Base-by-base conservation (phyloP, 1,140 invertebrate genomes). In the Teleogryllus occipitalis region DNA sequence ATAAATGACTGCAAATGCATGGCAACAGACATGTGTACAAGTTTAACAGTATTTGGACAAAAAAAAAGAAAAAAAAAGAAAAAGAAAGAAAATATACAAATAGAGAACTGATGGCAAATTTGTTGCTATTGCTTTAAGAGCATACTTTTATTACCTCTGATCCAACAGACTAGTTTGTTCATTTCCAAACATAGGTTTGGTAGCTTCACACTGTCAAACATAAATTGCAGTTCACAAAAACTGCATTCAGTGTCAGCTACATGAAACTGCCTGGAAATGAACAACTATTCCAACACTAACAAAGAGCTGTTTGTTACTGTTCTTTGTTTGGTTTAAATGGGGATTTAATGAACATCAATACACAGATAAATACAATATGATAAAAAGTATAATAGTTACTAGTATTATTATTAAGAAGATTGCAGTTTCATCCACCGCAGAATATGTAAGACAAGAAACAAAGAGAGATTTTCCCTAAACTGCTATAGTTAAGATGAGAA, bases 291-390 rank as follows among this genome's bases (percentile, higher is more conserved):
- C 54, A 65, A 65, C 54, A 65, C 54, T 65, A 18, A 65, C 54
- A 65, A 65, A 65, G 54, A 65, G 54, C 54, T 18, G 10, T 65
- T 10, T 65, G 54, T 14, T 3, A 65, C 18, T 65, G 54, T 65
- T 65, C 54, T 65, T 65, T 65, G 54, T 65, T 65, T 14, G 54
- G 18, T 65, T 65, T 65, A 65, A 14, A 10, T 65, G 54, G 54
- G 54, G 54, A 65, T 65, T 65, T 65, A 65, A 65, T 65, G 18
- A 65, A 65, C 54, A 65, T 65, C 54, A 65, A 65, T 65, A 65
- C 54, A 65, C 18, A 65, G 54, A 65, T 65, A 65, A 65, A 65
- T 65, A 65, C 54, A 65, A 65, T 65, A 65, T 65, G 54, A 65
- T 65, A 65, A 65, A 65, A 65, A 65, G 54, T 65, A 65, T 65